These are phyloP conservation scores for Eilema caniola DNA, from an alignment of 2,888 invertebrate genomes.

Conservation along the genomic window DNA sequence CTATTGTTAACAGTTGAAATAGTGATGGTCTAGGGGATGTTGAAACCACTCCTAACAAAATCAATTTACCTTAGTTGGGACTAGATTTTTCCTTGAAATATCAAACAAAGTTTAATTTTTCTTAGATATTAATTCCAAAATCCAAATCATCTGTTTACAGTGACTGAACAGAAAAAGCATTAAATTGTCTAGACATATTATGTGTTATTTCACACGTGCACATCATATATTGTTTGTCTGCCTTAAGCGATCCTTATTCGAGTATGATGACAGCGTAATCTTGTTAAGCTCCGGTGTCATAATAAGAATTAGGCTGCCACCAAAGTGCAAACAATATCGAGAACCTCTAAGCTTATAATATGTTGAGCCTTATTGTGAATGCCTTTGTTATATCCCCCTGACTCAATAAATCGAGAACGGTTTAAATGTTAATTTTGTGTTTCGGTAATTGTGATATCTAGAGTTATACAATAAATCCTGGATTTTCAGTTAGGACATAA, in stretches of 20 bases:
- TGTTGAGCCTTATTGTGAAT: conserved; percentile 6
- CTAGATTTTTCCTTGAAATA: background rate
- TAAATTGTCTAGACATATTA: background rate
- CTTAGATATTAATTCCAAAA: background rate
- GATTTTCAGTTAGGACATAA: background rate
- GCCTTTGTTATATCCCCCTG: conserved; percentile 6
- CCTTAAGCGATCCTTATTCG: conserved; percentile 5
- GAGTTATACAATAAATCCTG: background rate
- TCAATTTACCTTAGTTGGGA: background rate
- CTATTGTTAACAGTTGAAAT: background rate
- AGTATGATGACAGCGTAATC: conserved; percentile 14
- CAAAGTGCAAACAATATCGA: conserved; percentile 8
- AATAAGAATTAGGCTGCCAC: conserved; percentile 12
- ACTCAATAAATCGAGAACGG: conserved; percentile 7
- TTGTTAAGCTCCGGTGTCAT: conserved; percentile 7
- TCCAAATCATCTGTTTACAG: background rate
- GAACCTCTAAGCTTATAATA: conserved; percentile 14
- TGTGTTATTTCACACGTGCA: background rate
- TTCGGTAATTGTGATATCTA: background rate
- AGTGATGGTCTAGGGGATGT: background rate
- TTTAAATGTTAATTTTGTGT: conserved; percentile 8
- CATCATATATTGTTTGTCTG: background rate
- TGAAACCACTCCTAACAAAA: background rate
- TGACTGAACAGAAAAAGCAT: background rate
- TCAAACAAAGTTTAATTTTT: too few relatives aligned